These are phyloP conservation scores for Acipenser transmontanus DNA, from an alignment of 2,797 vertebrate genomes.

Conservation along the genomic window DNA sequence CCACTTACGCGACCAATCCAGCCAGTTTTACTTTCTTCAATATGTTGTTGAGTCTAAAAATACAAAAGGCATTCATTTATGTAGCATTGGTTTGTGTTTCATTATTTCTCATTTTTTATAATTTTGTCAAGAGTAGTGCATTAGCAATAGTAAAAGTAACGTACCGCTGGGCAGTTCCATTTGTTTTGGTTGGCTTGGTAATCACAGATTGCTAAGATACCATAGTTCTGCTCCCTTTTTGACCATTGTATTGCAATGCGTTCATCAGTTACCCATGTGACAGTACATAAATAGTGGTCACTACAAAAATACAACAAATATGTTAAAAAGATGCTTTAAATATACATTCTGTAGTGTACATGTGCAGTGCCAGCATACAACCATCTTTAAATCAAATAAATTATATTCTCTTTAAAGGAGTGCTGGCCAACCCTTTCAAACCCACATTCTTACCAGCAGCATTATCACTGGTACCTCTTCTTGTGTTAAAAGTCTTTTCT, in stretches of 20 bases:
- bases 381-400: no score
- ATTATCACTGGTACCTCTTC: no score
- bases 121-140: no score
- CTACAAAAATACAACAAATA: conserved; percentile 53
- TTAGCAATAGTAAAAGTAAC: conserved; percentile 19
- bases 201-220: conserved; percentile 83
- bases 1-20: conserved; percentile 92
- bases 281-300: conserved; percentile 86
- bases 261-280: conserved; percentile 84
- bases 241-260: conserved; percentile 88
- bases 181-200: conserved; percentile 49
- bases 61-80: conserved; percentile 23
- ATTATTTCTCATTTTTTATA: neutral
- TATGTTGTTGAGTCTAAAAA: conserved; percentile 62
- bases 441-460: neutral
- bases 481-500: neutral
- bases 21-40: conserved; percentile 82
- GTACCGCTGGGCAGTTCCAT: conserved; percentile 58
- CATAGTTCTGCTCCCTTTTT: conserved; percentile 82
- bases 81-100: neutral
- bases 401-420: no score
- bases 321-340: neutral
- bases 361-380: no score
- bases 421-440: neutral
- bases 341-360: neutral